phyloP scores from a whole-genome alignment of 2,888 invertebrate species.

The Macropis europaea region DNA sequence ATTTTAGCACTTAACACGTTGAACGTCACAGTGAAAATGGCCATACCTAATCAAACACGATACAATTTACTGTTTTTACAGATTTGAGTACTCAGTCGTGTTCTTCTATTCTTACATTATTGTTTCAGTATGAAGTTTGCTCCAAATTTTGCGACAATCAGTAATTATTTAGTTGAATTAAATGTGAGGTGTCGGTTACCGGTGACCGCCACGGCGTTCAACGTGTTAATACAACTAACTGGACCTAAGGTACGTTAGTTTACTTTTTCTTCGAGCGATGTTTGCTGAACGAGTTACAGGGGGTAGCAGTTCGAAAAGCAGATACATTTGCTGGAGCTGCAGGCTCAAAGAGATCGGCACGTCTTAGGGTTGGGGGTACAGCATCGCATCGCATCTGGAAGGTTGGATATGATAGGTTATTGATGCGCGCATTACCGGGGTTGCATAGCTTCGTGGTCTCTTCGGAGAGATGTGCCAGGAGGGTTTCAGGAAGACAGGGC shows the following conservation, averaged over 20 bases:
- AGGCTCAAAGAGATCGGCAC: conserved; percentile 45
- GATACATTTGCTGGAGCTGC: conserved; percentile 38
- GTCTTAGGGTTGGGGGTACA: conserved; percentile 15
- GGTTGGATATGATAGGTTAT: conserved; percentile 75
- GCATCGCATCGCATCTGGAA: conserved; percentile 51
- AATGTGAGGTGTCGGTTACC: too few relatives aligned
- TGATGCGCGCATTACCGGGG: conserved; percentile 74
- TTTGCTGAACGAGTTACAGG: conserved; percentile 34
- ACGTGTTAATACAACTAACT: too few relatives aligned
- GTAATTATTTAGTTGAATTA: too few relatives aligned
- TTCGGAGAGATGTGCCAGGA: conserved; percentile 53
- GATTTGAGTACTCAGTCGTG: too few relatives aligned
- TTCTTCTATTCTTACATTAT: too few relatives aligned
- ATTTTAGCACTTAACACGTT: too few relatives aligned
- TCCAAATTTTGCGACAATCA: too few relatives aligned
- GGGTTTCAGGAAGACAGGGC: conserved; percentile 42
- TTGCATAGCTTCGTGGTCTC: conserved; percentile 61
- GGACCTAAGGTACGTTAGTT: neutral
- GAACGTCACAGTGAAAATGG: too few relatives aligned
- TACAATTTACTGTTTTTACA: too few relatives aligned
- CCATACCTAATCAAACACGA: too few relatives aligned
- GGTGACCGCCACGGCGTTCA: too few relatives aligned
- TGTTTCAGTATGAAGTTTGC: too few relatives aligned
- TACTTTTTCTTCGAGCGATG: conserved; percentile 4
- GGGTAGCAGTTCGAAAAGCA: conserved; percentile 25